These are phyloP conservation scores for Nesogale talazaci DNA, from an alignment of 2,113 vertebrate species.

Conservation along the genomic window DNA sequence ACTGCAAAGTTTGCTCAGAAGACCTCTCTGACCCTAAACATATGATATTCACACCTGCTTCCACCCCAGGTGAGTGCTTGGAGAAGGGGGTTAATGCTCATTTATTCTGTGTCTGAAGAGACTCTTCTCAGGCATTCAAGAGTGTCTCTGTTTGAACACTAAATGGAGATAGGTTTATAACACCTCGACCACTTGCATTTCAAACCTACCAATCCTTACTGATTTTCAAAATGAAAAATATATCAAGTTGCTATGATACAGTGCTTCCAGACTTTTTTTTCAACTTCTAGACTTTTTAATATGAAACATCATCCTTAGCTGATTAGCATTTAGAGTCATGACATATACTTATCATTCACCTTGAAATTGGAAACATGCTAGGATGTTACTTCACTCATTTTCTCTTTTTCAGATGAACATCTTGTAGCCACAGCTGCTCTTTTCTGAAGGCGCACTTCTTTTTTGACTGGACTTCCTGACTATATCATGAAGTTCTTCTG, in stretches of 20 bases:
- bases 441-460: too few relatives aligned
- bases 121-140: not conserved
- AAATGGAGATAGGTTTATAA: constrained; percentile 48
- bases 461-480: too few relatives aligned
- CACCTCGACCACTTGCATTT: not conserved
- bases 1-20: not conserved
- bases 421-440: constrained; percentile 94
- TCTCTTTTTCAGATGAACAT: constrained; percentile 93
- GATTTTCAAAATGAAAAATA: constrained; percentile 49
- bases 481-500: too few relatives aligned
- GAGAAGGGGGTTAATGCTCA: not conserved
- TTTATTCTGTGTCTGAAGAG: not conserved
- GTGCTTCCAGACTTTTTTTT: constrained; percentile 42
- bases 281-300: constrained; percentile 44
- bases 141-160: not conserved
- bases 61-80: not conserved
- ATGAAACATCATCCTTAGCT: constrained; percentile 9
- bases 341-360: not conserved
- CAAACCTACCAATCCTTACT: not conserved
- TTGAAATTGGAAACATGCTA: not conserved
- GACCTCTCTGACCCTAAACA: not conserved
- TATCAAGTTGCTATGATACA: not conserved
- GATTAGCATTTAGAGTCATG: not conserved
- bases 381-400: constrained; percentile 89
- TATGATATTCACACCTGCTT: not conserved